A percentile compares a stretch with the other conserved stretches of the same genome.
These are phyloP conservation scores for Cyprinella venusta DNA, from an alignment of 2,797 vertebrate species.

Conservation along the genomic window DNA sequence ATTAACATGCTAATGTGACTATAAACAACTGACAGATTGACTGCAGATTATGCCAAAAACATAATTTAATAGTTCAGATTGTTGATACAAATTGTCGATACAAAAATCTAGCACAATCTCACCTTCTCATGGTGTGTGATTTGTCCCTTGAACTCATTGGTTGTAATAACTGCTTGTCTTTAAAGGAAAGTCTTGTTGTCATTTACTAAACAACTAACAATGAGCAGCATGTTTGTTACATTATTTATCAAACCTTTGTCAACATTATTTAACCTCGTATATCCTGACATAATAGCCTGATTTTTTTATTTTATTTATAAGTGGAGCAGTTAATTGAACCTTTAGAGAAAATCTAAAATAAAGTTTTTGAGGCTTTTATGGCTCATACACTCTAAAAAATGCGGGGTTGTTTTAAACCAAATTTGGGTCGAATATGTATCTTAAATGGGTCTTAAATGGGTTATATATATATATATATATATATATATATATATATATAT, in stretches of 20 bases:
- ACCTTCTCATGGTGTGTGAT: neutral
- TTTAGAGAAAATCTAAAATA: neutral
- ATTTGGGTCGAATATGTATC: too few relatives aligned
- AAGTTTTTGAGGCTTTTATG: neutral
- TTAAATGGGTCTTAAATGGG: too few relatives aligned
- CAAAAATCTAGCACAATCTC: neutral
- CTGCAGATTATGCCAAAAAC: too few relatives aligned
- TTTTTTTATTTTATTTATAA: too few relatives aligned
- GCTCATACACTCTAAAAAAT: too few relatives aligned
- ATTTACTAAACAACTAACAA: slow-evolving; percentile 7
- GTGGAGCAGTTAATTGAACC: neutral
- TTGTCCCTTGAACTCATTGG: neutral
- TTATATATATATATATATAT: too few relatives aligned
- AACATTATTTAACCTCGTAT: neutral
- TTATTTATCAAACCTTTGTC: neutral
- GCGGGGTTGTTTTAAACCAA: too few relatives aligned
- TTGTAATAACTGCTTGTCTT: neutral
- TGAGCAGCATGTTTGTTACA: neutral
- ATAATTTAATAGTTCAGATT: neutral
- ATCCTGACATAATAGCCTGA: neutral
- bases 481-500: too few relatives aligned
- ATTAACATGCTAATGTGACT: neutral
- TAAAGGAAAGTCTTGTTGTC: neutral
- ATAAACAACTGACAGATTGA: neutral
- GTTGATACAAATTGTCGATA: neutral